Evolutionary conservation across 1,140 invertebrate species (phyloP), one percentile per base, ranked within the genome.

Genomic region (Adoxophyes honmai): DNA sequence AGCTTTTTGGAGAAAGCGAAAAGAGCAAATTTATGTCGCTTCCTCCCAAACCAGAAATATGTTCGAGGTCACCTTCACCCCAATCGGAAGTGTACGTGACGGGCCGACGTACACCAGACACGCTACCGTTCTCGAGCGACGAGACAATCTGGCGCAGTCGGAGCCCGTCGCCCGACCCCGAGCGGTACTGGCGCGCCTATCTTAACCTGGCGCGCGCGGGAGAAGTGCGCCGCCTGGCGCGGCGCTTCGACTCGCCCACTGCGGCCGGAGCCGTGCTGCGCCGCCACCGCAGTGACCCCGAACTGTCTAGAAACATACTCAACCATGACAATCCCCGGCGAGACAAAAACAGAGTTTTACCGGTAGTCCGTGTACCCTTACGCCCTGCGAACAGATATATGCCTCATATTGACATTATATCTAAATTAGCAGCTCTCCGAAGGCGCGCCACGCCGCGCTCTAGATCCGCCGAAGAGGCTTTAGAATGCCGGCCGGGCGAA

Each of bases 391-490:
- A 96, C 70, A 90, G 95, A 3, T 92, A 92, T 42, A 96, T 97
- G 94, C 95, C 95, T 0, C 95, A 95, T 70, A 96, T 96, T 34
- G 96, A 97, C 73, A 93, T 97, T 0, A 96, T 96, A 62, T 96
- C 95, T 70, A 96, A 96, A 83, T 92, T 94, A 15, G 95, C 94
- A 0, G 91, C 92, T 3, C 78, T 97, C 34, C 92, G 94, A 37
- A 90, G 90, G 10, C 86, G 90, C 5, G 69, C 74, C 39, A 66
- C 75, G 14, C 82, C 83, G 13, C 73, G 83, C 59, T 85, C 77
- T 11, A 70, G 53, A 68, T 86, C 83, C 4, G 64, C 77, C 52
- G 68, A 89, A 75, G 75, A 84, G 71, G 82, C 90, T 53, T 72
- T 82, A 64, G 86, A 89, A 81, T 91, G 91, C 78, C 89, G 93